Percentiles rank a stretch among this genome's conserved stretches.
These are phyloP conservation scores for Pseudorectes ferrugineus DNA, from an alignment of 2,113 vertebrate genomes.

Conservation along the genomic window DNA sequence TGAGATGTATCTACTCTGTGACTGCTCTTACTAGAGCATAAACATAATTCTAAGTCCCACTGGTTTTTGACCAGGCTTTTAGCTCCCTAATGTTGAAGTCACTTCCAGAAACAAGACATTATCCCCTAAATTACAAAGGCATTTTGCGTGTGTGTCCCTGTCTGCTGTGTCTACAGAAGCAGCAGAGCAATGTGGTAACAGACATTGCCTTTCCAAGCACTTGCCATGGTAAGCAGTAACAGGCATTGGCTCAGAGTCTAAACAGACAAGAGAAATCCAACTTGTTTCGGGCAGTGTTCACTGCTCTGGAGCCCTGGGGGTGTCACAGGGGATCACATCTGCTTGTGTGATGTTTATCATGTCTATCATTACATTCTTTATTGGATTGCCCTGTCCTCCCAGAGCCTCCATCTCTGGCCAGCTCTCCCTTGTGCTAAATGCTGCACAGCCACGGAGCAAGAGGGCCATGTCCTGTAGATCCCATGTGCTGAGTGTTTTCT, in stretches of 20 bases:
- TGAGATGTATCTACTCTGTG: neutral
- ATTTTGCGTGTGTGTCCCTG: neutral
- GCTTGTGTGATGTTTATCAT: neutral
- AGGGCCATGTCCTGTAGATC: neutral
- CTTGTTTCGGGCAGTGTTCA: neutral
- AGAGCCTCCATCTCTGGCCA: neutral
- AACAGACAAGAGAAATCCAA: neutral
- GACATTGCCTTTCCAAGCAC: neutral
- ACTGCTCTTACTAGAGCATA: neutral
- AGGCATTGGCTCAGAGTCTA: neutral
- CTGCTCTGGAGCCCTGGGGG: accelerated
- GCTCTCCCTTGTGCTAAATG: neutral
- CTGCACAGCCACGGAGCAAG: neutral
- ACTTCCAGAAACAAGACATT: neutral
- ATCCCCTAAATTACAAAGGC: neutral
- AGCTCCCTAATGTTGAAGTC: neutral
- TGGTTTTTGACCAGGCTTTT: neutral
- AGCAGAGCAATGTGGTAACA: neutral
- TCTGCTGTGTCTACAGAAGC: neutral
- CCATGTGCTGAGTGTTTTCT: neutral
- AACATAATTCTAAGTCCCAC: neutral
- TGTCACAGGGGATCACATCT: neutral
- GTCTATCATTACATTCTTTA: too few relatives aligned
- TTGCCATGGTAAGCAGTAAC: neutral
- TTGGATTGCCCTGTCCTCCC: neutral